phyloP scores from a whole-genome alignment of 2,888 invertebrate species.

The Mayetiola destructor region DNA sequence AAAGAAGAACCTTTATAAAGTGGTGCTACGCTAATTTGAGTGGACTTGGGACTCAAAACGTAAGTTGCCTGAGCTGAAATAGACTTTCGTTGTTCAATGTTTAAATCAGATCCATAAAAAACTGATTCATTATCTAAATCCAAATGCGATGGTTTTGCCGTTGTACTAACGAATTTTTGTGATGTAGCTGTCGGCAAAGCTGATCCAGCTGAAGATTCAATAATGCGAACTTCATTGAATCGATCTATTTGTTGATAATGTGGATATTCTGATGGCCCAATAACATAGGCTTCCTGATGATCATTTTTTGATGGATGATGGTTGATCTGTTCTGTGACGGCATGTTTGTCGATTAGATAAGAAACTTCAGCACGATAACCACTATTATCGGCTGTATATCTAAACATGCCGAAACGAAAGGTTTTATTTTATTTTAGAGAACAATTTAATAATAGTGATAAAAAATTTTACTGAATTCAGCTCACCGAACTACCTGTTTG shows the following conservation, averaged over 20 bases:
- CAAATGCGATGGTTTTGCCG: neutral
- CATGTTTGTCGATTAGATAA: constrained; percentile 33
- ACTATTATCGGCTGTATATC: constrained; percentile 46
- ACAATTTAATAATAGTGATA: neutral
- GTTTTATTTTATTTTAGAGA: neutral
- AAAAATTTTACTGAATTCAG: neutral
- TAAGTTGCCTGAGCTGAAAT: constrained; percentile 13
- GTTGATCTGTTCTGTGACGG: neutral
- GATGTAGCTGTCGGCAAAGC: neutral
- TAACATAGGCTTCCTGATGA: neutral
- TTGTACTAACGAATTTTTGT: neutral
- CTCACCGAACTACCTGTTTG: constrained; percentile 45
- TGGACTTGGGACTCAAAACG: neutral
- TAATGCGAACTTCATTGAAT: neutral
- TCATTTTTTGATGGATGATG: too few species aligned
- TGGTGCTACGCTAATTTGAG: neutral
- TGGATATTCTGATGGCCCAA: neutral
- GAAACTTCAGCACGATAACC: constrained; percentile 52
- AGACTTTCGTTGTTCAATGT: neutral
- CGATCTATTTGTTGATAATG: neutral
- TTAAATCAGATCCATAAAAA: neutral
- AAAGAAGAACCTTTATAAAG: neutral
- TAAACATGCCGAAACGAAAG: neutral
- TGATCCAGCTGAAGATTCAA: neutral
- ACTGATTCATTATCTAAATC: neutral